Evolutionary conservation across 2,797 vertebrate genomes (phyloP), one percentile per base, ranked within the genome.

Genomic region (Eremophila alpestris): DNA sequence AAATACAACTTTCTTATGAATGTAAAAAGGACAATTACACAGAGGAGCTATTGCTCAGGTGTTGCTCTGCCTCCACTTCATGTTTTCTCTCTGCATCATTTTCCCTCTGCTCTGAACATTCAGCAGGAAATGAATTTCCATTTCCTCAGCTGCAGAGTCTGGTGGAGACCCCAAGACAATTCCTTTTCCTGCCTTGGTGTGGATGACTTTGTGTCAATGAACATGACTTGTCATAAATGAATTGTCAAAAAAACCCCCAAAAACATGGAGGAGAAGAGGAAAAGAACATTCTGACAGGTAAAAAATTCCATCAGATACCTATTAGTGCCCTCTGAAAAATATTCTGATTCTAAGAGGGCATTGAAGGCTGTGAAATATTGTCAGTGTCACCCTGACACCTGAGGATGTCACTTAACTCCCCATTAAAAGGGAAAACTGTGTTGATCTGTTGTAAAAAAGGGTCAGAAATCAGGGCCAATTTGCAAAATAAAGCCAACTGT

Each of bases 21-120:
- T 67, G 48, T 45, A 84, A 92, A 94, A 90, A 59, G 77, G 83
- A 89, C 86, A 93, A 38, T 88, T 76, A 41, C 63, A 73, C 56
- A 93, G 45, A 87, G 63, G 59, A 89, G 34, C 65, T 83, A 51
- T 78, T 78, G 62, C 86, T 90, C 65, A 86, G 69, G 51, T 92
- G n/a, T 54, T 85, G 79, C 24, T 87, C 70, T 79, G 77, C 75
- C 36, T 77, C 49, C 34, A 27, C 51, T 76, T 71, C 64, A 20
- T 68, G 38, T 49, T 89, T 84, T 74, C 49, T 77, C 52, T 80
- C 60, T 56, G 41, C 46, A 59, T 62, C 9, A 0, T 58, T 93
- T 81, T 67, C 16, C 12, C 26, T 5, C 51, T 69, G 40, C 51
- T 92, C 59, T 56, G 38, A 93, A 60, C 32, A 82, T 83, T 85